These are phyloP conservation scores for Noctua fimbriata DNA, from an alignment of 2,888 invertebrate species.

Conservation along the genomic window DNA sequence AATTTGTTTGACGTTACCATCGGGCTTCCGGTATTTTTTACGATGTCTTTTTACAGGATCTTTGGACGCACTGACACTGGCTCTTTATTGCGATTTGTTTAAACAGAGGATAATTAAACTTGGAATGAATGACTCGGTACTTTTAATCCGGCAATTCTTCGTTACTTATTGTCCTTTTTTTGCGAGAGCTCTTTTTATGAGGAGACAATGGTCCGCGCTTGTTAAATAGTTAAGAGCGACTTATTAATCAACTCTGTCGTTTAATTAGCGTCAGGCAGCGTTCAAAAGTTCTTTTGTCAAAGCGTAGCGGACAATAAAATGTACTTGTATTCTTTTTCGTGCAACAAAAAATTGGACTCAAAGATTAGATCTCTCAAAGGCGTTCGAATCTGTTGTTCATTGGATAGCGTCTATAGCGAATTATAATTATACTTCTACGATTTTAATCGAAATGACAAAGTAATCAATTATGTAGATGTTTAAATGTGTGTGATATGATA, in stretches of 20 bases:
- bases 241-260: slow-evolving; percentile 86
- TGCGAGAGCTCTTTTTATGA: slow-evolving; percentile 80
- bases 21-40: slow-evolving; percentile 77
- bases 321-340: slow-evolving; percentile 49
- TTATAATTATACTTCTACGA: background rate
- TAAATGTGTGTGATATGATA: background rate
- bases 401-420: background rate
- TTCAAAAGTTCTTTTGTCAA: slow-evolving; percentile 76
- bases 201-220: slow-evolving; percentile 83
- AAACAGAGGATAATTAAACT: slow-evolving; percentile 89
- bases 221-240: slow-evolving; percentile 85
- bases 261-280: slow-evolving; percentile 81
- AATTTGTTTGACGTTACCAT: slow-evolving; percentile 81
- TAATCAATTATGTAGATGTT: background rate
- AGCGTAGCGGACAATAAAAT: slow-evolving; percentile 73
- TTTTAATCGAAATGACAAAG: background rate
- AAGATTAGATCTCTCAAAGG: slow-evolving; percentile 46
- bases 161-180: slow-evolving; percentile 79
- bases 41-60: slow-evolving; percentile 76
- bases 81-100: slow-evolving; percentile 88
- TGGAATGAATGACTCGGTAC: slow-evolving; percentile 83
- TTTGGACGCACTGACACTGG: slow-evolving; percentile 74
- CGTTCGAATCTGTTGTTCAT: slow-evolving; percentile 39
- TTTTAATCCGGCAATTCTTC: slow-evolving; percentile 83
- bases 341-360: slow-evolving; percentile 41